Conservation (phyloP, 1,140 invertebrate species). For the Ceratoteleas bidentatus region DNA sequence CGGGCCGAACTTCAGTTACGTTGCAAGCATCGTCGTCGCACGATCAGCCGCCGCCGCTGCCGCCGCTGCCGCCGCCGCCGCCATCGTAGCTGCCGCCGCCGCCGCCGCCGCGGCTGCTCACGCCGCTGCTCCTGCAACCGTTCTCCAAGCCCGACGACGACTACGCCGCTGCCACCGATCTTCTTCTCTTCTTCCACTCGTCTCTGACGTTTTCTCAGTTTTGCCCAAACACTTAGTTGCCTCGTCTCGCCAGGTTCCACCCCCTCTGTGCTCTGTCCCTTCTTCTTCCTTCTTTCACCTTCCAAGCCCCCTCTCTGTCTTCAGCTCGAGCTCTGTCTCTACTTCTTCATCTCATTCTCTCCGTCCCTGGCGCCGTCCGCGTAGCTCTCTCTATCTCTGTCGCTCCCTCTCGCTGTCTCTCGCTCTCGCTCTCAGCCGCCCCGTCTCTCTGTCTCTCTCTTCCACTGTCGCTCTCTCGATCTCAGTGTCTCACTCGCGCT, state of each 20-base stretch:
- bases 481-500: constrained; percentile 11
- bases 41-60: constrained; percentile 55
- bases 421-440: neutral
- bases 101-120: constrained; percentile 22
- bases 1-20: constrained; percentile 68
- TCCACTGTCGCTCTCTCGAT: constrained; percentile 11
- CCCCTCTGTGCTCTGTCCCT: neutral
- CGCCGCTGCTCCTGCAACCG: constrained; percentile 10
- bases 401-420: constrained; percentile 17
- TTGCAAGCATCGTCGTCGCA: constrained; percentile 71
- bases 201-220: constrained; percentile 23
- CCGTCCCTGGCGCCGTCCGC: neutral
- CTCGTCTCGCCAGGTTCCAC: neutral
- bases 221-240: neutral
- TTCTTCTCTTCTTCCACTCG: constrained; percentile 11
- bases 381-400: constrained; percentile 18
- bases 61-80: constrained; percentile 30
- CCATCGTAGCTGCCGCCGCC: constrained; percentile 29
- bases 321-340: neutral
- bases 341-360: constrained; percentile 11
- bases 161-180: constrained; percentile 10
- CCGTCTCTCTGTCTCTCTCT: constrained; percentile 9
- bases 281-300: neutral
- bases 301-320: too few species aligned
- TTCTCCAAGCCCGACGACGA: constrained; percentile 13